phyloP scores from a whole-genome alignment of 2,113 vertebrate species.

The Verasper variegatus region DNA sequence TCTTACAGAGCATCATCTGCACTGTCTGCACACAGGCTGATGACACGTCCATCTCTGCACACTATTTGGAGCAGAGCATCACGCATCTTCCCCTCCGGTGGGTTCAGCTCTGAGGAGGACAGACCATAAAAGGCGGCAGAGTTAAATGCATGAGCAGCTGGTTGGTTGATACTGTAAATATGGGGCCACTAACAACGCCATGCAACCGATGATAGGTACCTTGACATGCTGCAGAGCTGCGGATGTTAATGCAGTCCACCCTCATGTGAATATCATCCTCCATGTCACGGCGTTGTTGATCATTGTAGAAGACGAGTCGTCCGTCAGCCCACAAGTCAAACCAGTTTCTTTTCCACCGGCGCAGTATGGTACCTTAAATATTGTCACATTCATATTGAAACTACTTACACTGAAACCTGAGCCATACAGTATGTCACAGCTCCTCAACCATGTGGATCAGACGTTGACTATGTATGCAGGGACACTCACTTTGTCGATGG shows the following conservation, averaged over 20 bases:
- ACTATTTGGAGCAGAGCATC: constrained; percentile 93
- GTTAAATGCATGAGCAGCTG: background rate
- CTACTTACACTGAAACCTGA: background rate
- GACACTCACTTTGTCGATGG: constrained; percentile 82
- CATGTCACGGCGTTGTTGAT: constrained; percentile 87
- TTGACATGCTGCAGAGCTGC: constrained; percentile 87
- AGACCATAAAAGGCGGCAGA: background rate
- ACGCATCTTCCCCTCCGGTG: constrained; percentile 90
- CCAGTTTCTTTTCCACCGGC: constrained; percentile 97
- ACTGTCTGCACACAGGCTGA: constrained; percentile 94
- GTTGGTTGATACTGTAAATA: background rate
- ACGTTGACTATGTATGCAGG: background rate
- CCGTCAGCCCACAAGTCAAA: constrained; percentile 96
- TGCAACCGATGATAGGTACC: constrained; percentile 76
- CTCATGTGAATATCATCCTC: constrained; percentile 95
- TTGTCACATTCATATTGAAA: background rate
- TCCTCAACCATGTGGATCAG: background rate
- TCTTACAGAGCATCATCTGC: constrained; percentile 94
- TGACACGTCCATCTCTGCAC: constrained; percentile 91
- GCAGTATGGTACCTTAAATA: constrained; percentile 89
- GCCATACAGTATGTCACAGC: background rate
- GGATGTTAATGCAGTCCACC: constrained; percentile 92
- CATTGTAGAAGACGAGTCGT: constrained; percentile 91
- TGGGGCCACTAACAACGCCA: background rate
- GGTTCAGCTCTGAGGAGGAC: constrained; percentile 85